These are phyloP conservation scores for Ormyrus pomaceus DNA, from an alignment of 2,888 invertebrate genomes.

Conservation along the genomic window DNA sequence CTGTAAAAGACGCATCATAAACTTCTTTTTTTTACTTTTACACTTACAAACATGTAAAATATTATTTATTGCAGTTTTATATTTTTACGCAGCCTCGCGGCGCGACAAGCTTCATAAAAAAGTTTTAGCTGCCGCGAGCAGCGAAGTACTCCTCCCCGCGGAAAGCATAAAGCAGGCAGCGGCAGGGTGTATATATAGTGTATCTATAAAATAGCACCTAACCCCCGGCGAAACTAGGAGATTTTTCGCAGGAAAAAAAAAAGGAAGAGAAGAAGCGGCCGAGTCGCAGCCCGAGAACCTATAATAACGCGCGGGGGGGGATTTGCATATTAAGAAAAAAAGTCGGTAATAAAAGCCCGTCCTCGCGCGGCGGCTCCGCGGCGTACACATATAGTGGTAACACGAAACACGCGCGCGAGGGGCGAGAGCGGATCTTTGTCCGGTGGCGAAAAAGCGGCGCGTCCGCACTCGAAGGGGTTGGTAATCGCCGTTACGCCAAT, in stretches of 20 bases:
- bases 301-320: not conserved
- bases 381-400: not conserved
- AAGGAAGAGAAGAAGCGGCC: not conserved
- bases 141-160: no score
- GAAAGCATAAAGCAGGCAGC: not conserved
- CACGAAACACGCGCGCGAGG: constrained; percentile 22
- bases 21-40: no score
- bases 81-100: no score
- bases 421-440: not conserved
- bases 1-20: no score
- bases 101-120: no score
- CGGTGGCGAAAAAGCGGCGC: constrained; percentile 13
- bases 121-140: no score
- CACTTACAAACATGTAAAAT: no score
- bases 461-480: constrained; percentile 49
- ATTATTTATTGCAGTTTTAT: no score
- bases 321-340: constrained; percentile 44
- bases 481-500: constrained; percentile 59
- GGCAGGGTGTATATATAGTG: no score
- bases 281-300: not conserved
- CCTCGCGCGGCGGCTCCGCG: not conserved
- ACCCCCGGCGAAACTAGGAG: not conserved
- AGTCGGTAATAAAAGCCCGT: constrained; percentile 43
- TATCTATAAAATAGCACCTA: constrained; percentile 1
- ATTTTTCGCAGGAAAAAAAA: not conserved